Evolutionary conservation across 2,888 invertebrate species (phyloP).

Genomic region (Rhogogaster chlorosoma): DNA sequence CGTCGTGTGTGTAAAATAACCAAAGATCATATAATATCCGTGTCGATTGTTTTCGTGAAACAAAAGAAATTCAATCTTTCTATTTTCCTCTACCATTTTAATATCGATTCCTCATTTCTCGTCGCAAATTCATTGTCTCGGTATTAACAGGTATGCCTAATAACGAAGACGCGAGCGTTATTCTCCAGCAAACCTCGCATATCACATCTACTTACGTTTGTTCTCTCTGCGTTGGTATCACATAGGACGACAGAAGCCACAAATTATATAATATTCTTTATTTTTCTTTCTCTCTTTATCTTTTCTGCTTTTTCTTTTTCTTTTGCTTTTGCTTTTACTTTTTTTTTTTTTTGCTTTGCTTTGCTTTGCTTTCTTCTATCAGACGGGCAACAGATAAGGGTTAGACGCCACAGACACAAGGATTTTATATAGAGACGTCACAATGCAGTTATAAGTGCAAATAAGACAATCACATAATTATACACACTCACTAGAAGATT

Average conservation of each 20-base stretch:
- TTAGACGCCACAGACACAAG: constrained; percentile 49
- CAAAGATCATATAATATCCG: not conserved
- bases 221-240: constrained; percentile 47
- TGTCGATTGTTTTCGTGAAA: not conserved
- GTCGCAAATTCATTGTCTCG: no score
- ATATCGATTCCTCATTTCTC: not conserved
- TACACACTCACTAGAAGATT: constrained; percentile 44
- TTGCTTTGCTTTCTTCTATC: not conserved
- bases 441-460: constrained; percentile 43
- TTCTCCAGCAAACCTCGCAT: not conserved
- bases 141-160: no score
- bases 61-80: no score
- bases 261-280: not conserved
- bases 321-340: not conserved
- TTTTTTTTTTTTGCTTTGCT: not conserved
- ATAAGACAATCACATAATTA: constrained; percentile 44
- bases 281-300: not conserved
- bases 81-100: not conserved
- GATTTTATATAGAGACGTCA: constrained; percentile 46
- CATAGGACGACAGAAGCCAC: constrained; percentile 48
- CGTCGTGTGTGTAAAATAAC: not conserved
- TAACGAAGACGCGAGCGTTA: no score
- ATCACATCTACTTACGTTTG: constrained; percentile 44
- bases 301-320: not conserved
- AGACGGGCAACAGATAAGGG: constrained; percentile 34